These are phyloP conservation scores for Dasysyrphus tricinctus DNA, from an alignment of 2,888 invertebrate genomes.

Conservation along the genomic window DNA sequence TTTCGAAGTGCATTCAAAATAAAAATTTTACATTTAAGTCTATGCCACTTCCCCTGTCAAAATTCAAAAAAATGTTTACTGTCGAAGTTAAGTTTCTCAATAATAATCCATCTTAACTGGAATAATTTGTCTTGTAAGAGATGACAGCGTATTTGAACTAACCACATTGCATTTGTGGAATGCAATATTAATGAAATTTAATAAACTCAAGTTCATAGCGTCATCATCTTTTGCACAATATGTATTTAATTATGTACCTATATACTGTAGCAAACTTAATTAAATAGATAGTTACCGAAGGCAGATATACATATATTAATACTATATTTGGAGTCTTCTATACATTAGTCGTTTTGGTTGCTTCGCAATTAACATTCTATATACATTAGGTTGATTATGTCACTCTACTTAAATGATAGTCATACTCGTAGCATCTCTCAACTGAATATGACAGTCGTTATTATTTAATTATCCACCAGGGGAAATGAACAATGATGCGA, in stretches of 20 bases:
- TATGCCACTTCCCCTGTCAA: too few relatives aligned
- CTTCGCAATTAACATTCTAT: conserved; percentile 56
- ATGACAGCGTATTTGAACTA: background rate
- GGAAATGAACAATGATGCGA: conserved; percentile 61
- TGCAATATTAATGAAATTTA: background rate
- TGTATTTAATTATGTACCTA: background rate
- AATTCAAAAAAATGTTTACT: too few relatives aligned
- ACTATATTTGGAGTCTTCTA: conserved; percentile 30
- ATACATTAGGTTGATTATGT: conserved; percentile 52
- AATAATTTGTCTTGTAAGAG: background rate
- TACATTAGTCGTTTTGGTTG: conserved; percentile 5
- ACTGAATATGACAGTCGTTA: conserved; percentile 51
- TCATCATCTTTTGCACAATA: conserved; percentile 25
- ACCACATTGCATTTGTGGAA: background rate
- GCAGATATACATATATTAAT: conserved; percentile 25
- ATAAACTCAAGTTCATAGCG: background rate
- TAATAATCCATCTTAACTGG: background rate
- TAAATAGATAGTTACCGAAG: conserved; percentile 59
- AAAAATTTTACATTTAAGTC: too few relatives aligned
- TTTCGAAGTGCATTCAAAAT: too few relatives aligned
- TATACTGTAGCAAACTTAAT: conserved; percentile 47
- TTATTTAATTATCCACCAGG: conserved; percentile 62
- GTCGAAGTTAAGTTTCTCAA: background rate
- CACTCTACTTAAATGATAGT: conserved; percentile 51
- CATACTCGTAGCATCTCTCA: conserved; percentile 6